These are phyloP conservation scores for Mylabris phalerata DNA, from an alignment of 1,140 invertebrate species.

Conservation along the genomic window DNA sequence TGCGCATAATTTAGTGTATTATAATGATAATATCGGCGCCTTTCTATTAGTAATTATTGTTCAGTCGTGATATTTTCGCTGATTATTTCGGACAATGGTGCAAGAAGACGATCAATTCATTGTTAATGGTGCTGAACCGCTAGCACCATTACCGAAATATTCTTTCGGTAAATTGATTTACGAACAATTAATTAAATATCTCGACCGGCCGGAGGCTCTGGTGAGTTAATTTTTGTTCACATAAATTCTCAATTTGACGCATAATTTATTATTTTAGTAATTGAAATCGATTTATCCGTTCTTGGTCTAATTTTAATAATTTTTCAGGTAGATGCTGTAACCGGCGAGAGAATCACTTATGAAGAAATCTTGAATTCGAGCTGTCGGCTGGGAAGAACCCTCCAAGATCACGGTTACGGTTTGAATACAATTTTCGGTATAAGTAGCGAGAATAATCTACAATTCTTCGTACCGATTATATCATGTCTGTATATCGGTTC, in stretches of 20 bases:
- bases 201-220: not conserved
- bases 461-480: conserved; percentile 45
- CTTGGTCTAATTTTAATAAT: too few relatives aligned
- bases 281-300: too few relatives aligned
- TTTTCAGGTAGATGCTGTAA: conserved; percentile 21
- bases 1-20: too few relatives aligned
- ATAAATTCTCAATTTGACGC: too few relatives aligned
- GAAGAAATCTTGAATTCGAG: conserved; percentile 14
- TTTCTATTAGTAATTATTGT: not conserved
- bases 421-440: conserved; percentile 42
- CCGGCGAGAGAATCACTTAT: conserved; percentile 14
- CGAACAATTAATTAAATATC: not conserved
- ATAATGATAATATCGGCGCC: too few relatives aligned
- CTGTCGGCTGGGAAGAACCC: conserved; percentile 17
- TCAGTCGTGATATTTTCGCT: not conserved
- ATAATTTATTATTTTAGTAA: too few relatives aligned
- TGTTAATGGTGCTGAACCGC: conserved; percentile 4
- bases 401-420: conserved; percentile 15
- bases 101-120: conserved; percentile 14
- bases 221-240: not conserved
- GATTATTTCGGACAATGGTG: not conserved
- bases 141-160: conserved; percentile 2
- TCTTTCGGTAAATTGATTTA: conserved; percentile 10
- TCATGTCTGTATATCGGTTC: conserved; percentile 48
- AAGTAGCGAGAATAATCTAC: conserved; percentile 50